Evolutionary conservation across 2,113 vertebrate genomes (phyloP).

Genomic region (Motacilla tschutschensis): DNA sequence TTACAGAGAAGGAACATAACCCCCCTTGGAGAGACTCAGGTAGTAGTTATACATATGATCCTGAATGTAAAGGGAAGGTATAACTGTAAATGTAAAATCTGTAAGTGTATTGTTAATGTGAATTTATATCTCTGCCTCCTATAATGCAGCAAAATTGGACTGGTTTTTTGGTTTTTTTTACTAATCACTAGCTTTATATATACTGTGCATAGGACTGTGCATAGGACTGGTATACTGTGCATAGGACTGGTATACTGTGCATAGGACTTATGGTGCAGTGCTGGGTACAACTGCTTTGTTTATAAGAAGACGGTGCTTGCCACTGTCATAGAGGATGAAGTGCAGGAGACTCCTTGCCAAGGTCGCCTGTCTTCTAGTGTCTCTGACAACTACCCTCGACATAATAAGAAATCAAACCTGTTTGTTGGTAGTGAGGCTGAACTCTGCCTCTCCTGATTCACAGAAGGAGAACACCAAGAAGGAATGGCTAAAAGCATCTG

Average conservation of each 20-base stretch:
- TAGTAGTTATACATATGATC: neutral
- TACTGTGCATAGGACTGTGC: neutral
- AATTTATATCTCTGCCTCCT: neutral
- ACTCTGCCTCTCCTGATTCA: neutral
- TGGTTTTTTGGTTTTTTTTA: neutral
- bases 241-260: neutral
- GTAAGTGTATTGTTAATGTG: neutral
- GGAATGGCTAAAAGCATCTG: neutral
- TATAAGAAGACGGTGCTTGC: neutral
- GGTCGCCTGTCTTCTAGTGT: neutral
- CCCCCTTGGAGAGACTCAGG: neutral
- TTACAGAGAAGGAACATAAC: neutral
- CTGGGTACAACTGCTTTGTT: neutral
- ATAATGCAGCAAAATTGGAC: neutral
- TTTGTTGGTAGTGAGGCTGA: neutral
- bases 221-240: neutral
- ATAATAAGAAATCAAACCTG: neutral
- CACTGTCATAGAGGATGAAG: neutral
- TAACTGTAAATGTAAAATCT: neutral
- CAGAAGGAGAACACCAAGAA: neutral
- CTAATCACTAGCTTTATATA: neutral
- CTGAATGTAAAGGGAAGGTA: neutral
- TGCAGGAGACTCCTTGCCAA: neutral
- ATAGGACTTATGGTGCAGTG: neutral
- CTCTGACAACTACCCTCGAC: neutral